A percentile compares a stretch with the other conserved stretches of the same genome.
phyloP scores from a whole-genome alignment of 2,113 vertebrate genomes.

The Sturnira hondurensis region DNA sequence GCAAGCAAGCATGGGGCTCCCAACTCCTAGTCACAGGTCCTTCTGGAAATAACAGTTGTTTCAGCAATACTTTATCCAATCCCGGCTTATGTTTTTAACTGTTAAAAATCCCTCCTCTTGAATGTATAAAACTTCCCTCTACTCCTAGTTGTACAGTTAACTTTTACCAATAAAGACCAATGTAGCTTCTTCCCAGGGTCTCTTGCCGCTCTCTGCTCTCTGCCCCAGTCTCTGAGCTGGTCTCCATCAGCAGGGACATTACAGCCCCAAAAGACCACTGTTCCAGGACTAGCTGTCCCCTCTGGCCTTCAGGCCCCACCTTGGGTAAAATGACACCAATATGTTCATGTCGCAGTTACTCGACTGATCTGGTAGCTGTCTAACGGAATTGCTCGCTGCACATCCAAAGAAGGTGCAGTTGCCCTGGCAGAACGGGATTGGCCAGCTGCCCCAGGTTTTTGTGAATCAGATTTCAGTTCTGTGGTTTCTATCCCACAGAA shows the following conservation, averaged over 20 bases:
- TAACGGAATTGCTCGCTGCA: not conserved
- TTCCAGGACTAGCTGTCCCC: not conserved
- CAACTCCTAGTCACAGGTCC: not conserved
- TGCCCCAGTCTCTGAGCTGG: not conserved
- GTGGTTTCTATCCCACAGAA: not conserved
- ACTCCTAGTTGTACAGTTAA: not conserved
- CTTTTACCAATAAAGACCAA: not conserved
- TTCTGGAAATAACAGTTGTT: not conserved
- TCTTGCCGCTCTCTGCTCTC: not conserved
- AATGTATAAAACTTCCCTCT: not conserved
- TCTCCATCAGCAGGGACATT: not conserved
- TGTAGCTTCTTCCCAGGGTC: not conserved
- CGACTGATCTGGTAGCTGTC: no score
- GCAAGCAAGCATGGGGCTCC: not conserved
- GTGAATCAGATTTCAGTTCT: not conserved
- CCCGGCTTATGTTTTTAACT: not conserved
- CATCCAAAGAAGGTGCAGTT: not conserved
- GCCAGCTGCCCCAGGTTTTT: not conserved
- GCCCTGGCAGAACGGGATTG: not conserved
- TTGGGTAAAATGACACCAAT: not conserved
- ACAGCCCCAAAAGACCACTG: not conserved
- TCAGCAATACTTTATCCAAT: not conserved
- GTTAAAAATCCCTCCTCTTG: not conserved
- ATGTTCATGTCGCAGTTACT: not conserved
- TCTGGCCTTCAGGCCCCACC: not conserved